Evolutionary conservation across 2,797 vertebrate genomes (phyloP).

Genomic region (Chromis chromis): DNA sequence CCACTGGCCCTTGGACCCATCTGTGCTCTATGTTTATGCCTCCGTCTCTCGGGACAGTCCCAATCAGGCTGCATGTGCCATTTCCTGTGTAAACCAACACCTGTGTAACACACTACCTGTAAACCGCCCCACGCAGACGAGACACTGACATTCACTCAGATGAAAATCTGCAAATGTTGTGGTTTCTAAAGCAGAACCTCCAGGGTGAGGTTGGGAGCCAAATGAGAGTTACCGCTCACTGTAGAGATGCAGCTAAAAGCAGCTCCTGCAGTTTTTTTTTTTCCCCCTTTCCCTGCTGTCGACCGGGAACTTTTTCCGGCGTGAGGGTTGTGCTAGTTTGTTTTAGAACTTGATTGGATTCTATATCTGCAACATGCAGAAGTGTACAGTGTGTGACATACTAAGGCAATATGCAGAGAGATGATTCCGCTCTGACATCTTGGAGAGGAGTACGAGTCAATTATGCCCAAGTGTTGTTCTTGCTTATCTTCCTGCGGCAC

Average conservation of each 20-base stretch:
- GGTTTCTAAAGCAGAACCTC: conserved; percentile 77
- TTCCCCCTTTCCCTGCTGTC: conserved; percentile 51
- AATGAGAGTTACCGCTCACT: conserved; percentile 61
- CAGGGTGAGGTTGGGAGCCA: conserved; percentile 62
- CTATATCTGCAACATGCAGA: conserved; percentile 81
- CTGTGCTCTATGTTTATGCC: conserved; percentile 85
- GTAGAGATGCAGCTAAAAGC: conserved; percentile 68
- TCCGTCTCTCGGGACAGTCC: conserved; percentile 76
- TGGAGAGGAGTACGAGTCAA: conserved; percentile 86
- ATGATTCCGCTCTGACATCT: conserved; percentile 85
- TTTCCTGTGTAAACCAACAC: conserved; percentile 86
- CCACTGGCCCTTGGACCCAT: conserved; percentile 85
- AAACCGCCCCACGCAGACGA: conserved; percentile 78
- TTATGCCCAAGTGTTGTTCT: conserved; percentile 88
- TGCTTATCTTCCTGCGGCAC: conserved; percentile 87
- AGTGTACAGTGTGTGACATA: conserved; percentile 79
- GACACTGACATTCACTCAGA: conserved; percentile 75
- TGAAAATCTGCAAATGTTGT: conserved; percentile 80
- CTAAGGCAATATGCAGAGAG: conserved; percentile 82
- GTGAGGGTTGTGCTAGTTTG: conserved; percentile 71
- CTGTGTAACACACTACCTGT: conserved; percentile 86
- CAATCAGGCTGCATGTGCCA: conserved; percentile 85
- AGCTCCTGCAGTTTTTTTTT: conserved; percentile 51
- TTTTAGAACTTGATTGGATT: conserved; percentile 84
- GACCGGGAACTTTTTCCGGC: conserved; percentile 69